Base-by-base conservation (phyloP, 2,113 vertebrate genomes). In the Gallinago undulata region DNA sequence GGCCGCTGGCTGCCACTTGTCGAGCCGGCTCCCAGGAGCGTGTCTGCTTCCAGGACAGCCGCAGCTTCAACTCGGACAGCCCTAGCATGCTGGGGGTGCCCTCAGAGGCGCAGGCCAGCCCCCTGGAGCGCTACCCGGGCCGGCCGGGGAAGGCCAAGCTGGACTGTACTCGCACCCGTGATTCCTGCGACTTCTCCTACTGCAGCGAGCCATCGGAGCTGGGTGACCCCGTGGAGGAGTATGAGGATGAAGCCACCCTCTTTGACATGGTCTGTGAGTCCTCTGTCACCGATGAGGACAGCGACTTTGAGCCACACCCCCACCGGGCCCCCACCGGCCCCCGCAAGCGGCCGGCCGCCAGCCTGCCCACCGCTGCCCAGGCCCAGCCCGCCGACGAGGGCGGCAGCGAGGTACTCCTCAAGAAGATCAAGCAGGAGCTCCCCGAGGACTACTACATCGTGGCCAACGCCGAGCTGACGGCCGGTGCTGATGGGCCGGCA, bases 381-480 rank as follows among this genome's bases (percentile, higher is more conserved):
- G 78, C 95, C 5, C 98, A 98, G 80, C 91, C 97, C 1, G 72
- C 97, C 0, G 98, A 98, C 1, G 98, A 98, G 64, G 94, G 96
- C 7, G 83, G 97, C 7, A 84, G 70, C 4, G 98, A 99, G 22
- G 97, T 98, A 23, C 92, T 97, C 2, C 97, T 98, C 80, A 99
- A 99, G 96, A 99, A 99, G 92, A 98, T 99, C 87, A 99, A 99
- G 94, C 98, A 99, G 86, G 99, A 99, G 94, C 97, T 97, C 45
- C 98, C 98, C 0, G 99, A 99, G 93, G 98, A 99, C 94, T 98
- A 98, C 93, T 99, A 99, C 57, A 98, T 98, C 14, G 98, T 99
- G 93, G 98, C 98, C 43, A 98, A 98, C 2, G 97, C 98, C 4
- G 98, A 98, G 95, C 97, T 98, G 41, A 98, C 98, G 0, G 97